Conservation (phyloP, 2,113 vertebrate genomes). For the Nesogale talazaci region DNA sequence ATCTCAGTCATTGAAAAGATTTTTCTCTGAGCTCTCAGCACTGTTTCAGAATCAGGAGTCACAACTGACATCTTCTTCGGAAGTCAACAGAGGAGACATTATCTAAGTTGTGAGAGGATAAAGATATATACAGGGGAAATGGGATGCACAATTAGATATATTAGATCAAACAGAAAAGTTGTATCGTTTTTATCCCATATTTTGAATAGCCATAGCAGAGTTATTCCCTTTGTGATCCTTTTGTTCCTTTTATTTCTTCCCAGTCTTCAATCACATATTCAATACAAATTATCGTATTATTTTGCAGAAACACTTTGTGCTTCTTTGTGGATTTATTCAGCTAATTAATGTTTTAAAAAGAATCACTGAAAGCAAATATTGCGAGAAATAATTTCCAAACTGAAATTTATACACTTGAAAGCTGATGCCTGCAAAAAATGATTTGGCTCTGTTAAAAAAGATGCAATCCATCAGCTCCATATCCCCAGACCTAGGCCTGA, state of each 20-base stretch:
- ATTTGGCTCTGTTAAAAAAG: constrained; percentile 70
- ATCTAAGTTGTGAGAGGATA: constrained; percentile 39
- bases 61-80: constrained; percentile 66
- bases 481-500: neutral
- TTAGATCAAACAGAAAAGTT: constrained; percentile 71
- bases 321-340: constrained; percentile 62
- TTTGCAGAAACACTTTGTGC: constrained; percentile 78
- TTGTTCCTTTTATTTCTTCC: constrained; percentile 69
- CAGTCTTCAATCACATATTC: constrained; percentile 69
- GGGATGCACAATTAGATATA: constrained; percentile 54
- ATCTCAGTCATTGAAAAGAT: neutral
- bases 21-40: constrained; percentile 38
- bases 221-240: constrained; percentile 62
- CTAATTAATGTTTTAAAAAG: constrained; percentile 74
- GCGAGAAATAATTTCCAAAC: constrained; percentile 69
- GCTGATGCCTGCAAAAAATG: constrained; percentile 34
- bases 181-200: constrained; percentile 61
- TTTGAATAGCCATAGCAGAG: constrained; percentile 57
- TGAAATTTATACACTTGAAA: constrained; percentile 76
- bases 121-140: neutral
- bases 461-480: constrained; percentile 34
- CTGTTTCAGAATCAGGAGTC: constrained; percentile 55
- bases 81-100: constrained; percentile 71
- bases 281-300: constrained; percentile 78
- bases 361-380: constrained; percentile 78